Evolutionary conservation across 2,797 vertebrate genomes (phyloP), one percentile per base, ranked within the genome.

Genomic region (Oophaga sylvatica): DNA sequence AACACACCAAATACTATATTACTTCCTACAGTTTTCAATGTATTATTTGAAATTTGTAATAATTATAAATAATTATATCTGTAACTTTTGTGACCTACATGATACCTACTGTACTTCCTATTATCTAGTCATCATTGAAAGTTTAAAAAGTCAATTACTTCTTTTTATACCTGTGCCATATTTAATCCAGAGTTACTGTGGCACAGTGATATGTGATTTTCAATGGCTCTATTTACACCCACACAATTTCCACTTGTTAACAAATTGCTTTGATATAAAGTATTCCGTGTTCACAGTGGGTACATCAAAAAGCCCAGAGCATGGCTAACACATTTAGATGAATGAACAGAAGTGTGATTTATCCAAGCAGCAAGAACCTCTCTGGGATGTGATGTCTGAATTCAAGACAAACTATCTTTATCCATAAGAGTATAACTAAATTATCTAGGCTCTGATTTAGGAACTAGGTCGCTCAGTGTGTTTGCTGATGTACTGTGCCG

Each of bases 291-390:
- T 68, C 81, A 20, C 63, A 70, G 81, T 70, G 35, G 63, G 17
- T 65, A 65, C 22, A 63, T 63, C 79, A 81, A 26, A 65, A 73
- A 73, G 53, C 56, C 31, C 68, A 73, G 56, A 31, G 67, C 48
- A n/a, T 60, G 56, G 70, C 70, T 60, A 84, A 76, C 59, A 84
- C 82, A 84, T 60, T 84, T 68, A 84, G 70, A 84, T 75, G 68
- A 60, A 62, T 5, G 10, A 62, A 31, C 56, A 60, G 20, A 45
- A 84, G 53, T 84, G 70, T 76, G 82, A 84, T 76, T 75, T 35
- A 84, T 75, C 57, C 73, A 73, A 35, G 71, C 29, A 45, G 79
- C 79, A 63, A 45, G 20, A 81, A 81, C 31, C 31, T 63, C 79
- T 81, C 60, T 48, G 79, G 75, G 79, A 63, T 63, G 5, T 65